Percentiles rank a stretch among this genome's conserved stretches.
phyloP scores from a whole-genome alignment of 1,140 invertebrate species.

The Ctenoplectra terminalis region DNA sequence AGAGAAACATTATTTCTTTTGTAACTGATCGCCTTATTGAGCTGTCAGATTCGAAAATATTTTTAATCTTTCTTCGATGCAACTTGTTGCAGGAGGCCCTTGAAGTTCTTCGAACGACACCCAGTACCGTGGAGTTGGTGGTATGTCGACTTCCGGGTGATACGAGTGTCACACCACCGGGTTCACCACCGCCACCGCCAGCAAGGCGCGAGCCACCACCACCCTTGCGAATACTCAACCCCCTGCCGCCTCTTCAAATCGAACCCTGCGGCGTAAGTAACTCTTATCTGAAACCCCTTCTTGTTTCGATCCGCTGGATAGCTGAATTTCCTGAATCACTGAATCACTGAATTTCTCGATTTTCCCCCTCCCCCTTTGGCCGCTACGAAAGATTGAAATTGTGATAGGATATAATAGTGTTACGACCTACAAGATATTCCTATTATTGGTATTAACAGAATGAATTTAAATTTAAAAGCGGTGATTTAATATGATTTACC shows the following conservation, averaged over 20 bases:
- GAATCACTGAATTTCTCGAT: slow-evolving; percentile 2
- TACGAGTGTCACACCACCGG: slow-evolving; percentile 83
- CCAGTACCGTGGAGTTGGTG: slow-evolving; percentile 88
- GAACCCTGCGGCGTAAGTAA: slow-evolving; percentile 81
- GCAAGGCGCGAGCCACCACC: slow-evolving; percentile 83
- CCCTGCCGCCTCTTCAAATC: slow-evolving; percentile 78
- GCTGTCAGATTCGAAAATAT: too few species aligned
- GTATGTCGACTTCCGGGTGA: slow-evolving; percentile 88
- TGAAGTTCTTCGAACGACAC: slow-evolving; percentile 90
- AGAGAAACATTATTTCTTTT: too few species aligned
- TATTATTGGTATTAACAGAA: background rate
- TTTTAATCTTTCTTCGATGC: slow-evolving; percentile 61
- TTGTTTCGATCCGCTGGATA: slow-evolving; percentile 9
- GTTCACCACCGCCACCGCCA: slow-evolving; percentile 84
- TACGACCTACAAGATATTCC: background rate
- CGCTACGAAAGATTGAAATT: slow-evolving; percentile 21
- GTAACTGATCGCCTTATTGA: background rate
- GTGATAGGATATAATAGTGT: background rate
- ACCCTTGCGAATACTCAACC: slow-evolving; percentile 78
- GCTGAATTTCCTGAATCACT: slow-evolving; percentile 30
- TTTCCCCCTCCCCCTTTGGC: slow-evolving; percentile 34
- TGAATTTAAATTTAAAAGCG: background rate
- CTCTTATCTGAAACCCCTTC: slow-evolving; percentile 1
- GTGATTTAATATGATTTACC: too few species aligned
- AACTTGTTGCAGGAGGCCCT: slow-evolving; percentile 88